Evolutionary conservation across 1,140 invertebrate species (phyloP), one percentile per base, ranked within the genome.

Genomic region (Chrysopa pallens): DNA sequence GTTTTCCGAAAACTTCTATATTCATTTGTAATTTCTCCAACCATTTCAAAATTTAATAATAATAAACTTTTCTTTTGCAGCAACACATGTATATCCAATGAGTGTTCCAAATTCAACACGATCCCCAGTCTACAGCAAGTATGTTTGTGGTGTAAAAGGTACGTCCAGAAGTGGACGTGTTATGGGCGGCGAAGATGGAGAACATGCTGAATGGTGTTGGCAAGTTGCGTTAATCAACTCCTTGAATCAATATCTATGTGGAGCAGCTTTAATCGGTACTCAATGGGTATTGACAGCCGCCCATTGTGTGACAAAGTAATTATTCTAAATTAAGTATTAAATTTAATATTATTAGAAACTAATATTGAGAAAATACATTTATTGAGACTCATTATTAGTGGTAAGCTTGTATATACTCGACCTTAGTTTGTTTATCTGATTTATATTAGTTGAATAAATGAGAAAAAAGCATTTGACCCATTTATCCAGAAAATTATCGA

Each of bases 201-300:
- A 81, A 47, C 80, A 86, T 23, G 86, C 84, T 6, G 88, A 92
- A 64, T 92, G 87, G 86, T 92, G 89, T 62, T 93, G 89, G 89
- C 89, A 92, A 61, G 85, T 90, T 29, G 91, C 90, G 1, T 69
- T 96, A 36, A 87, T 95, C 53, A 95, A 93, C 57, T 85, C 84
- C 0, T 65, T 87, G 8, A 92, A 94, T 61, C 88, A 93, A 59
- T 93, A 94, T 60, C 69, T 92, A n/a, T 97, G 92, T 59, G 91
- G 92, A 3, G 92, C 89, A 11, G 90, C 90, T 1, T 70, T 96
- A 1, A 89, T 97, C 44, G 90, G 85, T 40, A 89, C 84, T 1
- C 83, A 90, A 57, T 95, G 91, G 91, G 84, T 95, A 8, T 68
- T 96, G 1, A 94, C 88, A 1, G 91, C 91, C 0, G 91, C 91